Evolutionary conservation across 2,113 vertebrate species (phyloP).

Genomic region (Pyxicephalus adspersus): DNA sequence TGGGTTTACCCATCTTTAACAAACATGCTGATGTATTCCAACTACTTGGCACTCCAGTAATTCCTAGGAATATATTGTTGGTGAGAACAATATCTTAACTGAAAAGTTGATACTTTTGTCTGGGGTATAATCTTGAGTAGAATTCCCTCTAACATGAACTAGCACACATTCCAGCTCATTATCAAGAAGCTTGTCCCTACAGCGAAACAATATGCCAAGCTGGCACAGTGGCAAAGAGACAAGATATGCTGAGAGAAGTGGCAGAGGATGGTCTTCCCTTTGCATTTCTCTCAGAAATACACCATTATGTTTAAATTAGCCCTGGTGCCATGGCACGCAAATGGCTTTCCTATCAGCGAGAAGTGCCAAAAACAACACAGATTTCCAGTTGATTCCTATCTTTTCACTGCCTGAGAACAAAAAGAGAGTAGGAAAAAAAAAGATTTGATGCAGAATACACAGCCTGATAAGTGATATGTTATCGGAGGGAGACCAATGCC

Average conservation of each 20-base stretch:
- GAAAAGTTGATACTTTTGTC: too few relatives aligned
- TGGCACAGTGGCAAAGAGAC: background rate
- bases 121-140: too few relatives aligned
- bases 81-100: too few relatives aligned
- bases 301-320: slow-evolving; percentile 7
- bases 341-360: slow-evolving; percentile 12
- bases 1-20: too few relatives aligned
- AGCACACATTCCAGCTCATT: background rate
- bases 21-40: too few relatives aligned
- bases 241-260: slow-evolving; percentile 6
- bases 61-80: too few relatives aligned
- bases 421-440: background rate
- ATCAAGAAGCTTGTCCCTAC: background rate
- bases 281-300: background rate
- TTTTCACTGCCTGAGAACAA: background rate
- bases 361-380: slow-evolving; percentile 26
- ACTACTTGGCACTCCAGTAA: too few relatives aligned
- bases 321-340: background rate
- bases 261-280: background rate
- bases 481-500: background rate
- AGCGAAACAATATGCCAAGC: background rate
- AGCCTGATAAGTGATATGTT: background rate
- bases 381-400: background rate
- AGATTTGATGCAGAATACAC: background rate
- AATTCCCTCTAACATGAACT: too few relatives aligned